Base-by-base conservation (phyloP, 1,140 invertebrate species). In the Drosophila jambulina region DNA sequence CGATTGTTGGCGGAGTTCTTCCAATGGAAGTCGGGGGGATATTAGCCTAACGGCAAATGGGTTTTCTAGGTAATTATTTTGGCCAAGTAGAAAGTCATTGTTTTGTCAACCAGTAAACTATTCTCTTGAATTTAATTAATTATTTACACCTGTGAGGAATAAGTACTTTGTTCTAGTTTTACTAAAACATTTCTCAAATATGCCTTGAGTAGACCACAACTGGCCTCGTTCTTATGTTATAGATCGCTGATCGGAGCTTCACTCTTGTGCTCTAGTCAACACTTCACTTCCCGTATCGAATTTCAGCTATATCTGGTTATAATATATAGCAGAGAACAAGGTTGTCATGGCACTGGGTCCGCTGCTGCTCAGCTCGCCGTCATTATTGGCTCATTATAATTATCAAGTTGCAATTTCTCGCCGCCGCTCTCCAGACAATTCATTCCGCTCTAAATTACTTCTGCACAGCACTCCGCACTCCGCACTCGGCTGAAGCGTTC, bases 311-410 rank as follows among this genome's bases (percentile, higher is more conserved):
- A 58, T 36, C 54, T 29, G 25, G 68, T 59, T 72, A 49, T 34
- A 72, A 75, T 75, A 49, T 36, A 75, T 71, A 75, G 34, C 25
- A n/a, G 45, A 67, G 61, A 40, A 67, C 61, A 76, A 76, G 61
- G 74, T 56, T 84, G 74, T 64, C 74, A 78, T 78, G 60, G 53
- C 71, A 45, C 36, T 70, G 38, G 58, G 56, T 42, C 53, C 43
- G 74, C 48, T 59, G 75, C 29, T 62, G 49, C 32, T 38, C 40
- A 59, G 48, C 56, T 38, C 53, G 65, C 23, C 67, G 60, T 78
- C 78, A 86, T 84, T 65, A 85, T 82, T 85, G 82, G 58, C 68
- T 85, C 75, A 85, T 82, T 85, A 82, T 78, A 82, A 86, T 78
- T 86, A 82, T 78, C 82, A 63, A 48, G 82, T 72, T 78, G 60